Evolutionary conservation across 2,797 vertebrate species (phyloP).

Genomic region (Uromys caudimaculatus): DNA sequence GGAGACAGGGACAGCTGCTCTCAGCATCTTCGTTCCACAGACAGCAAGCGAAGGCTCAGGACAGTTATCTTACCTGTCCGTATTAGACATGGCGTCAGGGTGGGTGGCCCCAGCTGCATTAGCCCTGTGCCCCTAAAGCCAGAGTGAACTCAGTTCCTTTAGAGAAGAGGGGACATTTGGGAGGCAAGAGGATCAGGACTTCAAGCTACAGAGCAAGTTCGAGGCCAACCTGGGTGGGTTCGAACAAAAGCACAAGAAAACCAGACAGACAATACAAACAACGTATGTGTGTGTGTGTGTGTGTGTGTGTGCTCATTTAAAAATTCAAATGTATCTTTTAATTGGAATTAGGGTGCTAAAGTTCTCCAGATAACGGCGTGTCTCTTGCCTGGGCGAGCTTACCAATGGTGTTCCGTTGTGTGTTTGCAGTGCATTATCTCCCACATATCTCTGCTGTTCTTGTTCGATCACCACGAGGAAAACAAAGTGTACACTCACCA

Average conservation of each 20-base stretch:
- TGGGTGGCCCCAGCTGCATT: accelerated
- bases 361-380: accelerated
- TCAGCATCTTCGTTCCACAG: accelerated
- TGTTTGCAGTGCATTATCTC: accelerated
- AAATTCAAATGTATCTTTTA: neutral
- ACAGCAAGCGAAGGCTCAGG: neutral
- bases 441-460: neutral
- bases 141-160: neutral
- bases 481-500: neutral
- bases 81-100: accelerated
- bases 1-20: accelerated
- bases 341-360: neutral
- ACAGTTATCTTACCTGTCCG: neutral
- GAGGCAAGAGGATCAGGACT: neutral
- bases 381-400: accelerated
- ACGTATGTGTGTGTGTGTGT: no score
- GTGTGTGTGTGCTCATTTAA: no score
- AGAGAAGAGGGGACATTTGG: neutral
- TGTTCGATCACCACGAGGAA: neutral
- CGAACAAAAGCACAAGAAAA: neutral
- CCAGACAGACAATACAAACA: no score
- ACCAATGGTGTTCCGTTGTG: neutral
- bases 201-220: neutral
- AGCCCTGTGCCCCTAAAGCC: neutral
- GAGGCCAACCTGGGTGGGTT: neutral